These are phyloP conservation scores for Melolontha melolontha DNA, from an alignment of 2,888 invertebrate genomes.

Conservation along the genomic window DNA sequence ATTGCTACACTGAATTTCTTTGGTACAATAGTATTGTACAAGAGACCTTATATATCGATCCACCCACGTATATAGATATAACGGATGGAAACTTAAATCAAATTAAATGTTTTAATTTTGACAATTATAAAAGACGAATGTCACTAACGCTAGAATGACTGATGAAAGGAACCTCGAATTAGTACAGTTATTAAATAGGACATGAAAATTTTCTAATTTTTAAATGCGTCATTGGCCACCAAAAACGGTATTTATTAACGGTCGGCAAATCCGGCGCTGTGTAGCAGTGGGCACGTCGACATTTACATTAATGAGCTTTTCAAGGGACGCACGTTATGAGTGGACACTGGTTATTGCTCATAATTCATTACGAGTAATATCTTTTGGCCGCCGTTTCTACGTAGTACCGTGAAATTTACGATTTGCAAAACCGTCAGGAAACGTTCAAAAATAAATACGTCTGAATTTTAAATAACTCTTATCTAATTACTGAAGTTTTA, in stretches of 20 bases:
- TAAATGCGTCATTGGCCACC: constrained; percentile 8
- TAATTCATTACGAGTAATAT: constrained; percentile 42
- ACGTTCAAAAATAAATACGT: too few relatives aligned
- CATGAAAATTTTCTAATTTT: constrained; percentile 29
- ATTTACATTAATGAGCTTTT: constrained; percentile 47
- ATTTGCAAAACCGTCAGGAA: too few relatives aligned
- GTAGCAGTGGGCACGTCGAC: constrained; percentile 19
- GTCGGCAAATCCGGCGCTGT: constrained; percentile 23
- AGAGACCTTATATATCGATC: too few relatives aligned
- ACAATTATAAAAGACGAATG: not conserved
- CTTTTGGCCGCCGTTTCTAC: too few relatives aligned
- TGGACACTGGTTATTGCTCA: constrained; percentile 47
- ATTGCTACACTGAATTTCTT: too few relatives aligned
- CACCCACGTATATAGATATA: too few relatives aligned
- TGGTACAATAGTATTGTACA: too few relatives aligned
- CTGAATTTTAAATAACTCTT: too few relatives aligned
- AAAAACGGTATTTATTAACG: constrained; percentile 3
- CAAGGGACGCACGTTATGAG: constrained; percentile 46
- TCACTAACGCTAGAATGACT: not conserved
- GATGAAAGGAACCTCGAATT: constrained; percentile 8
- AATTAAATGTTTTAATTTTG: too few relatives aligned
- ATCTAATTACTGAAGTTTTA: too few relatives aligned
- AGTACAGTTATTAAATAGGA: constrained; percentile 26
- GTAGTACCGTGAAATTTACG: too few relatives aligned
- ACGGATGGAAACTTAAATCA: too few relatives aligned